Evolutionary conservation across 2,888 invertebrate species (phyloP).

Genomic region (Athetis lepigone): DNA sequence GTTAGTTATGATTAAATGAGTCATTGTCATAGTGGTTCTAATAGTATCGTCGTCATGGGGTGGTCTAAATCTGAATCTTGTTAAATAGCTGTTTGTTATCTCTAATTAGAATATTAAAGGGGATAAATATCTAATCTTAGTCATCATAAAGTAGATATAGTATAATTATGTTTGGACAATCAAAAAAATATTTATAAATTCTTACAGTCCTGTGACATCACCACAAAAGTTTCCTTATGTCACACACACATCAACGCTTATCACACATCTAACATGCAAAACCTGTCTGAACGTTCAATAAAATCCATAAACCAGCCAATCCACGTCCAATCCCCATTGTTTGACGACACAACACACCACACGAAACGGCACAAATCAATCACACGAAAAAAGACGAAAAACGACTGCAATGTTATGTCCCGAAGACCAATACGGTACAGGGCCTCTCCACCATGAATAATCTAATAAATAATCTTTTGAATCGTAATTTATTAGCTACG

Average conservation of each 20-base stretch:
- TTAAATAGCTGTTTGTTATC: conserved; percentile 42
- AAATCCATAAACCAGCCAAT: conserved; percentile 62
- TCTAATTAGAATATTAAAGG: conserved; percentile 35
- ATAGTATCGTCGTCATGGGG: conserved; percentile 59
- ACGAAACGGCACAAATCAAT: conserved; percentile 84
- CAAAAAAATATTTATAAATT: too few species aligned
- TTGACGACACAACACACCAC: conserved; percentile 60
- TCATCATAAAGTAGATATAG: neutral
- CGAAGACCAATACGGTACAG: conserved; percentile 87
- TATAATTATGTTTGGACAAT: neutral
- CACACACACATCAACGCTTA: conserved; percentile 45
- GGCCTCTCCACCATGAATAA: conserved; percentile 85
- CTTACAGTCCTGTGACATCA: too few species aligned
- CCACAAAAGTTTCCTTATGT: conserved; percentile 15
- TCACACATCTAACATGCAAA: conserved; percentile 58
- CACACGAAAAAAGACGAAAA: conserved; percentile 73
- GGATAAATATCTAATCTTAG: conserved; percentile 26
- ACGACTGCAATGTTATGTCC: conserved; percentile 78
- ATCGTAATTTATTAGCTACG: conserved; percentile 87
- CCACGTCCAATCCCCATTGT: conserved; percentile 55
- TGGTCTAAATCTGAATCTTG: conserved; percentile 52
- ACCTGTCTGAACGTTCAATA: conserved; percentile 50
- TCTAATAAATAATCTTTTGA: conserved; percentile 90
- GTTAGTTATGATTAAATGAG: conserved; percentile 40
- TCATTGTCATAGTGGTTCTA: conserved; percentile 29